Percentiles rank a stretch among this genome's conserved stretches.
Evolutionary conservation across 2,888 invertebrate species (phyloP).

Genomic region (Poecilobothrus nobilitatus): DNA sequence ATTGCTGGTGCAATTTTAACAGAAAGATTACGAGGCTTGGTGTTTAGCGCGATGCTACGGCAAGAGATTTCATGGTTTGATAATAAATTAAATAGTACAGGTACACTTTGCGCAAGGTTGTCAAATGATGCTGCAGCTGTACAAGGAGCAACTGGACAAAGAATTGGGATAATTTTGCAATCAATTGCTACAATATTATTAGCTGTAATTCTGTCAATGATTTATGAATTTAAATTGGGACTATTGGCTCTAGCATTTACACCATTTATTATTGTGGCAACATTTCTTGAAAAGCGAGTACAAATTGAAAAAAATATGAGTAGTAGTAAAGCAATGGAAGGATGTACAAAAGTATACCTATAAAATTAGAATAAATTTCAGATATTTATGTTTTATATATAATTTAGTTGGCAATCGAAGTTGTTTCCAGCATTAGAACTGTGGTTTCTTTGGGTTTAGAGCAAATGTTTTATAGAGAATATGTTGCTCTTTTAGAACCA

Average conservation of each 20-base stretch:
- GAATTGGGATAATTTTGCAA: constrained; percentile 68
- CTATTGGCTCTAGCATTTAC: constrained; percentile 63
- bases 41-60: constrained; percentile 58
- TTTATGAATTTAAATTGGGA: constrained; percentile 68
- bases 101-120: constrained; percentile 63
- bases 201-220: constrained; percentile 56
- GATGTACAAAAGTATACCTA: constrained; percentile 58
- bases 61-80: constrained; percentile 74
- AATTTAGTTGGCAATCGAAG: constrained; percentile 67
- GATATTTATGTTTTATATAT: too few relatives aligned
- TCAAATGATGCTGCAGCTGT: constrained; percentile 70
- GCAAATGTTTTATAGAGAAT: constrained; percentile 55
- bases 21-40: constrained; percentile 55
- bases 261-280: constrained; percentile 59
- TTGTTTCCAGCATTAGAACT: constrained; percentile 68
- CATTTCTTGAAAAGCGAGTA: constrained; percentile 59
- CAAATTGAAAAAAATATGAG: constrained; percentile 58
- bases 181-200: constrained; percentile 60
- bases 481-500: constrained; percentile 52
- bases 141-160: constrained; percentile 74
- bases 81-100: constrained; percentile 61
- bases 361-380: constrained; percentile 5
- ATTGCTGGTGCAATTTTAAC: constrained; percentile 74
- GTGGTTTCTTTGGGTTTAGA: constrained; percentile 67
- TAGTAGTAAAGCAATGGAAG: constrained; percentile 60